Evolutionary conservation across 2,113 vertebrate species (phyloP), one percentile per base, ranked within the genome.

Genomic region (Phaethon lepturus): DNA sequence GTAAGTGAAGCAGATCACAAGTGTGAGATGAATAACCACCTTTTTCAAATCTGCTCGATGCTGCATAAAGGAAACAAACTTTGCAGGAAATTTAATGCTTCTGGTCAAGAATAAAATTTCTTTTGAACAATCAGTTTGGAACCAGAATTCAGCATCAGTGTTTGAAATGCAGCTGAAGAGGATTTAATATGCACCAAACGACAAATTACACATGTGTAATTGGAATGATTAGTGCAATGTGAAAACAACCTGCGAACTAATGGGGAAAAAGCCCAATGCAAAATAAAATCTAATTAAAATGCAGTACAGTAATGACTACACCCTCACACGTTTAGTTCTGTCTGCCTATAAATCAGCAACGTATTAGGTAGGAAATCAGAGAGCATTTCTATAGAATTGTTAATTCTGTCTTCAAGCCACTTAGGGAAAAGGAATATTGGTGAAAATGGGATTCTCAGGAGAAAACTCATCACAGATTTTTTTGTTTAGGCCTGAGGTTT

Each of bases 261-360:
- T 9, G 11, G 35, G 23, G 33, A 28, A 66, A 71, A 81, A 80
- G 59, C 0, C 10, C 42, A 86, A 68, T 82, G 66, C 50, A 95
- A 95, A 96, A 82, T 11, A 69, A 71, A 97, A 86, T 33, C 44
- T 86, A 89, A 94, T 87, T 66, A 63, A 80, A 93, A 59, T 69
- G 69, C 23, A 73, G 35, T 38, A 19, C 49, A 58, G 38, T 40
- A 67, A 73, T n/a, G 42, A 89, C 42, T 74, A 45, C 50, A 44
- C 44, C 47, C 35, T 50, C 59, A 68, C 25, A 83, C 6, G 4
- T 29, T 63, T 60, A 59, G 13, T 50, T 84, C 62, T 93, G 40
- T 24, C 35, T 91, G 69, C 58, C 58, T 81, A n/a, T 64, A 89
- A 38, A 82, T 90, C 58, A 83, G 55, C n/a, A 47, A 11, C 10